Evolutionary conservation across 1,140 invertebrate genomes (phyloP).

Genomic region (Aleiodes sp.): DNA sequence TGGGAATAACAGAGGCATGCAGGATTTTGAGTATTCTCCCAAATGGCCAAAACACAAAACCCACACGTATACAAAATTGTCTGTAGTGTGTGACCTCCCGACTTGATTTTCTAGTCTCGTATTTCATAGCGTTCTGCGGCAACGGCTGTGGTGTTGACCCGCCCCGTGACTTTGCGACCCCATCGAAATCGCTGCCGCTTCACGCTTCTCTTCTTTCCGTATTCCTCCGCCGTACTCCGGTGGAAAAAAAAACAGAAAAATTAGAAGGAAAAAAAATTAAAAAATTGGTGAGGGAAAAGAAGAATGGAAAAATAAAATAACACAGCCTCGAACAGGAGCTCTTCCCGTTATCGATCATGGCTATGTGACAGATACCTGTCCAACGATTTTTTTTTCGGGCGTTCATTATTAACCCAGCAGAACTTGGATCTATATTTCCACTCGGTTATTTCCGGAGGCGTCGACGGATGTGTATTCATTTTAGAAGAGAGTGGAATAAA

Average conservation of each 20-base stretch:
- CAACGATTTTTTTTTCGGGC: constrained; percentile 13
- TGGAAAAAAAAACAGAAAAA: neutral
- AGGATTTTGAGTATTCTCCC: neutral
- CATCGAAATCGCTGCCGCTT: neutral
- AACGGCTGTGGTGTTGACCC: neutral
- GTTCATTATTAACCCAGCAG: constrained; percentile 21
- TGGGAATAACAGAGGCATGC: no score
- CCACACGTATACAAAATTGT: neutral
- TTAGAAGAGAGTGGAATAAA: neutral
- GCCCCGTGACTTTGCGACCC: neutral
- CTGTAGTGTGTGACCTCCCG: neutral
- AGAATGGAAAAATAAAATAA: neutral
- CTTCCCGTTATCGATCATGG: constrained; percentile 17
- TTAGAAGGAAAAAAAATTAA: neutral
- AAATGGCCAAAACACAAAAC: neutral
- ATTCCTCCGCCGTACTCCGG: neutral
- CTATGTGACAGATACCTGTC: constrained; percentile 14
- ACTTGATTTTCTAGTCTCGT: constrained; percentile 24
- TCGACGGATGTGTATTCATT: constrained; percentile 4
- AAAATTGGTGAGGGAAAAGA: neutral
- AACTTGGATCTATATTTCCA: neutral
- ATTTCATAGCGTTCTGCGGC: neutral
- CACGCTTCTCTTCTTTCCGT: neutral
- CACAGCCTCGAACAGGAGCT: no score
- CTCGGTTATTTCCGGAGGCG: constrained; percentile 10